Conservation (phyloP, 2,888 invertebrate species). For the Epinotia ramella region DNA sequence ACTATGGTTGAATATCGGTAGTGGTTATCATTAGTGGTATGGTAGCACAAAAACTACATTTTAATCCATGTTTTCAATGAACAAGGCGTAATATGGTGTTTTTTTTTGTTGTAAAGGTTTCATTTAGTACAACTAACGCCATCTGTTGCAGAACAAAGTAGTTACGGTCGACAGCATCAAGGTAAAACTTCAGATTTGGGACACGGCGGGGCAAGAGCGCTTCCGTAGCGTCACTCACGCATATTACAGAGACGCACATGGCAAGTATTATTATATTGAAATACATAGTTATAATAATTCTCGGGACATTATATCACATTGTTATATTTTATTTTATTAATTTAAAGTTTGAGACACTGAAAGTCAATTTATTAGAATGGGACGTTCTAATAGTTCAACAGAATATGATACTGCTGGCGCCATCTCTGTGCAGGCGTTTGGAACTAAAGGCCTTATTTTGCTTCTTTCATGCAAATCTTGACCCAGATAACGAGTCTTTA, state of each 20-base stretch:
- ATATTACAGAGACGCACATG: slow-evolving; percentile 97
- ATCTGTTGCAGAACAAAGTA: slow-evolving; percentile 91
- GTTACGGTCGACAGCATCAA: slow-evolving; percentile 92
- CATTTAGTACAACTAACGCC: slow-evolving; percentile 66
- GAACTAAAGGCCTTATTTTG: background rate
- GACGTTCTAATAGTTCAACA: background rate
- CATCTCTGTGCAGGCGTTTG: slow-evolving; percentile 52
- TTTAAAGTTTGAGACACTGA: background rate
- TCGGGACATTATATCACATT: too few species aligned
- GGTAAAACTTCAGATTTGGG: slow-evolving; percentile 98
- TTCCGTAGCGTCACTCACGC: slow-evolving; percentile 97
- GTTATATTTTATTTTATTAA: background rate
- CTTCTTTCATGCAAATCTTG: slow-evolving; percentile 26
- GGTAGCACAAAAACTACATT: slow-evolving; percentile 19
- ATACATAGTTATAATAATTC: background rate
- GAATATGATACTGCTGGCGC: slow-evolving; percentile 50
- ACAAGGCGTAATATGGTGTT: background rate
- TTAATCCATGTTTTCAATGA: too few species aligned
- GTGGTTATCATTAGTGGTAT: slow-evolving; percentile 9
- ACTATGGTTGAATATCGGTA: background rate
- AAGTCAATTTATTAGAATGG: background rate
- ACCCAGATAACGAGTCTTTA: background rate
- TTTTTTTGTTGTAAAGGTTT: slow-evolving; percentile 8
- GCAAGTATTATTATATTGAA: slow-evolving; percentile 75
- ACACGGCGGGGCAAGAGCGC: slow-evolving; percentile 97